Conservation (phyloP, 2,113 vertebrate genomes). For the Dinomys branickii region DNA sequence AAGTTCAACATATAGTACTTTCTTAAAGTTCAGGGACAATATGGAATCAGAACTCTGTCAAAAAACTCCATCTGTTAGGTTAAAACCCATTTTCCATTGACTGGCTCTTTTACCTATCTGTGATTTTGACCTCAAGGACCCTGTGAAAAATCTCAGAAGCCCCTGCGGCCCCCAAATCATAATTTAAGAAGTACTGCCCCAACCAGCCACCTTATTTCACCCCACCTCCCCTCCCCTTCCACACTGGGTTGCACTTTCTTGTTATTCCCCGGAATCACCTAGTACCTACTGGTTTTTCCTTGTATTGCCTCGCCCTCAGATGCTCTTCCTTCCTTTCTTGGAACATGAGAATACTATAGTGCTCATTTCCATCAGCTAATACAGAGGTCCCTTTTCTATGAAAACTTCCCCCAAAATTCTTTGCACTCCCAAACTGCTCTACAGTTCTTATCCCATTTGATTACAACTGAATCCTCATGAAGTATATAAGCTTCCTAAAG, state of each 20-base stretch:
- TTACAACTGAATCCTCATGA: background rate
- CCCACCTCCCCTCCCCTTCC: background rate
- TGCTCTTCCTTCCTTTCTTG: background rate
- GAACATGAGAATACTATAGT: background rate
- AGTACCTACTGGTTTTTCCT: background rate
- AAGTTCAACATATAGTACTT: background rate
- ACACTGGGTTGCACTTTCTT: background rate
- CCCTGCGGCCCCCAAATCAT: background rate
- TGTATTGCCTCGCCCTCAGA: background rate
- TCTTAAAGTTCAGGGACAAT: background rate
- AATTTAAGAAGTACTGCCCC: background rate
- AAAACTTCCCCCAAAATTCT: background rate
- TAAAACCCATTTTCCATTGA: slow-evolving; percentile 1
- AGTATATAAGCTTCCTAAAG: background rate
- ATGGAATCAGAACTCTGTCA: background rate
- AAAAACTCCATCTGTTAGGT: slow-evolving; percentile 10
- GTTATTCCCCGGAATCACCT: background rate
- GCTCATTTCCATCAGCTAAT: background rate
- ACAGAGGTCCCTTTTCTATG: background rate
- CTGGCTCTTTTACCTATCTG: background rate
- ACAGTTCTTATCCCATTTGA: background rate
- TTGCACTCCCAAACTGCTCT: background rate
- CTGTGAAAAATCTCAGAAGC: background rate
- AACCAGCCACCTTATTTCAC: background rate
- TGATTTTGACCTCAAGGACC: background rate